Conservation (phyloP, 2,113 vertebrate genomes). For the Tringa solitaria region DNA sequence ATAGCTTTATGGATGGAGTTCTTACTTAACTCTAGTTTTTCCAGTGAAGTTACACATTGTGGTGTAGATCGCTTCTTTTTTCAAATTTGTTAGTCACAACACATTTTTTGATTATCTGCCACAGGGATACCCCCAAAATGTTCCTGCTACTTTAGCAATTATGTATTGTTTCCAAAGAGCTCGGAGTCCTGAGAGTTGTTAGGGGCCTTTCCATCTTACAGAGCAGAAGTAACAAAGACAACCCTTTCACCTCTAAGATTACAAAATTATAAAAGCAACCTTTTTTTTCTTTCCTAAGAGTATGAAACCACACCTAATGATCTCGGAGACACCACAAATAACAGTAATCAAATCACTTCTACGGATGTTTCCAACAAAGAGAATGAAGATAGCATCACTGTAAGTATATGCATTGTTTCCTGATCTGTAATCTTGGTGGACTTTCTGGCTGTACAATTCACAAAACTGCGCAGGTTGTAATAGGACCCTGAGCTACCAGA, state of each 20-base stretch:
- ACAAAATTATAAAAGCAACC: not conserved
- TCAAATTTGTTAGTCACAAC: not conserved
- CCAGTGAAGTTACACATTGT: not conserved
- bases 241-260: not conserved
- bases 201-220: not conserved
- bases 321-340: constrained; percentile 77
- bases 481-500: not conserved
- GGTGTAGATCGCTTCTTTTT: not conserved
- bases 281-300: constrained; percentile 74
- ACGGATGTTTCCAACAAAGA: constrained; percentile 76
- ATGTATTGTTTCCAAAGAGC: not conserved
- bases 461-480: not conserved
- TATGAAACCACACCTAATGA: constrained; percentile 78
- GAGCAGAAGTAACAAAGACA: not conserved
- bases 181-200: not conserved
- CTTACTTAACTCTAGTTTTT: not conserved
- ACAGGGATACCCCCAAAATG: not conserved
- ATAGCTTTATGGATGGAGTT: not conserved
- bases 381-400: constrained; percentile 89
- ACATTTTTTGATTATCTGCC: not conserved
- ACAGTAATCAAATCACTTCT: constrained; percentile 75
- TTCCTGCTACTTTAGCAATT: not conserved
- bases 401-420: constrained; percentile 76
- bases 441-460: not conserved
- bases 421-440: not conserved